These are phyloP conservation scores for Paralichthys olivaceus DNA, from an alignment of 2,113 vertebrate genomes.

Conservation along the genomic window DNA sequence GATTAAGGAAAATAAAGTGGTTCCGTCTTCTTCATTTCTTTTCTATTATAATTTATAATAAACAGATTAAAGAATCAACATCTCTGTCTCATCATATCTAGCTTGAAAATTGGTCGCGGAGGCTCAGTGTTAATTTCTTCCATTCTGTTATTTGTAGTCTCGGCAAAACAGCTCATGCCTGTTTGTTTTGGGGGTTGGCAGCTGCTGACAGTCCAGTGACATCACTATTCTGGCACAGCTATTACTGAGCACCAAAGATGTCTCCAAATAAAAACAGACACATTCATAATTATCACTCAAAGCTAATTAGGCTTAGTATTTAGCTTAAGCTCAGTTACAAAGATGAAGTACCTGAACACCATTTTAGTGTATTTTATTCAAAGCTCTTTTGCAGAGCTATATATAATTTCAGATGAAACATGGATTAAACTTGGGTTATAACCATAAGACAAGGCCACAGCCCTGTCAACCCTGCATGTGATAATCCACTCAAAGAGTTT, in stretches of 20 bases:
- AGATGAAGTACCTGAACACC: background rate
- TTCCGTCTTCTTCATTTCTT: background rate
- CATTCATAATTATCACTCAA: slow-evolving; percentile 25
- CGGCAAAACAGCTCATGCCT: slow-evolving; percentile 32
- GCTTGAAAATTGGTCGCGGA: slow-evolving; percentile 10
- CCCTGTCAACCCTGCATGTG: background rate
- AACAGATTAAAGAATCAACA: background rate
- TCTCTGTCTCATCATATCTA: background rate
- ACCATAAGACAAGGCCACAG: background rate
- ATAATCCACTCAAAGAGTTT: too few species aligned
- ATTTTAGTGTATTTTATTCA: too few species aligned
- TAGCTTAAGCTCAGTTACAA: background rate
- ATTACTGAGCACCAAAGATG: slow-evolving; percentile 39
- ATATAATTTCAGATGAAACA: background rate
- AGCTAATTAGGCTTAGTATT: background rate
- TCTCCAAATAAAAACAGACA: slow-evolving; percentile 61
- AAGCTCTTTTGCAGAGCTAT: too few species aligned
- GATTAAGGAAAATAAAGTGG: background rate
- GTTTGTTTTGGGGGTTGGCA: slow-evolving; percentile 60
- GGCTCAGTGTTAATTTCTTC: slow-evolving; percentile 36
- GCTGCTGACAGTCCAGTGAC: slow-evolving; percentile 48
- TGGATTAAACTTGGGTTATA: background rate
- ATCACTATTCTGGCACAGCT: slow-evolving; percentile 51
- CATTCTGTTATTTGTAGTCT: slow-evolving; percentile 43
- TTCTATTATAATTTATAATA: background rate